These are phyloP conservation scores for Drosophila saltans DNA, from an alignment of 1,140 invertebrate genomes.

Conservation along the genomic window DNA sequence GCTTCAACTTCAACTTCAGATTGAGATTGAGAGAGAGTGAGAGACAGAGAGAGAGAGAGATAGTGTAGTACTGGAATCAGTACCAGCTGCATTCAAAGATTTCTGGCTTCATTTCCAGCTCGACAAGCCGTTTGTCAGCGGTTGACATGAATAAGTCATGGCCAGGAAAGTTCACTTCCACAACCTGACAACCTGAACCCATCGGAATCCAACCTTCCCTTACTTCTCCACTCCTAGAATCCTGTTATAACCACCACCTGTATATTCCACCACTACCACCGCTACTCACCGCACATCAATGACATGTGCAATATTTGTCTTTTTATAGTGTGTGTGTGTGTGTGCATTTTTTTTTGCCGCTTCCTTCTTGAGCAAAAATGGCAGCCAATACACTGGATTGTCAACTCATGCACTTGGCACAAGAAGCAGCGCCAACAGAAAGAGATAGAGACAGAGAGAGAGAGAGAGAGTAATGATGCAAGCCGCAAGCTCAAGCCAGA, in stretches of 20 bases:
- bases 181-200: constrained; percentile 31
- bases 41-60: too few species aligned
- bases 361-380: constrained; percentile 46
- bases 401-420: constrained; percentile 68
- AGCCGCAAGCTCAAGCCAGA: constrained; percentile 11
- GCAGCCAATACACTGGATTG: constrained; percentile 74
- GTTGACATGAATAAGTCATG: constrained; percentile 79
- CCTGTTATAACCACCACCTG: neutral
- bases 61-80: neutral
- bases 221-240: neutral
- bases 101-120: constrained; percentile 32
- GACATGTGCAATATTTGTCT: constrained; percentile 80
- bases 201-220: neutral
- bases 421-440: constrained; percentile 37
- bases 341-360: neutral
- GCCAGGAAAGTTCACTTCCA: constrained; percentile 35
- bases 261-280: neutral
- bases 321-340: constrained; percentile 12
- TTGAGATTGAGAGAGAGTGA: neutral
- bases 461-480: constrained; percentile 65
- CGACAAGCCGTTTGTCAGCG: constrained; percentile 68
- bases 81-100: constrained; percentile 12
- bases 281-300: constrained; percentile 50
- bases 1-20: constrained; percentile 23
- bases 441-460: neutral